These are phyloP conservation scores for Tiaroga cobitis DNA, from an alignment of 2,797 vertebrate genomes.

Conservation along the genomic window DNA sequence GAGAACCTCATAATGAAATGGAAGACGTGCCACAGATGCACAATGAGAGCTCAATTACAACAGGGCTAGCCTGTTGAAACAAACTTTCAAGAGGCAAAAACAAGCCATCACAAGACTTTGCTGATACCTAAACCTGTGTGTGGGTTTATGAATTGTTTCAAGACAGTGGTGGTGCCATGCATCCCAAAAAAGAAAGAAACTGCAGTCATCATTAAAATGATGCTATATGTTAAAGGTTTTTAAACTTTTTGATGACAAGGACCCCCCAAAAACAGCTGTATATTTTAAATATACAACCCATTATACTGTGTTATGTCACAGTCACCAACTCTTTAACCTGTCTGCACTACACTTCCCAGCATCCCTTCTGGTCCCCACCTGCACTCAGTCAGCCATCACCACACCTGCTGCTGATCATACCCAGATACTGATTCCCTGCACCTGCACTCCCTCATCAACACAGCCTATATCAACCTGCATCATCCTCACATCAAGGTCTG, in stretches of 20 bases:
- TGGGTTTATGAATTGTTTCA: background rate
- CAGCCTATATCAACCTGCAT: no score
- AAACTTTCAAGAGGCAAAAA: conserved; percentile 13
- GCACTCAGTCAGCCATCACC: no score
- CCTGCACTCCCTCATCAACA: no score
- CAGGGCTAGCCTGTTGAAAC: background rate
- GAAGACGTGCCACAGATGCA: conserved; percentile 29
- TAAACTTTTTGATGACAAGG: background rate
- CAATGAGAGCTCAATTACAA: conserved; percentile 34
- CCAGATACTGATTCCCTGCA: no score
- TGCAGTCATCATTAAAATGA: background rate
- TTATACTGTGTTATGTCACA: background rate
- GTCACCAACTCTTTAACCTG: no score
- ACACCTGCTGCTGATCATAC: no score
- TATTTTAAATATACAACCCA: background rate
- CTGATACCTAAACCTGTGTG: conserved; percentile 25
- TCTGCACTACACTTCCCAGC: no score
- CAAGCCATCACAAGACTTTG: conserved; percentile 34
- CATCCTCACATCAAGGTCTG: no score
- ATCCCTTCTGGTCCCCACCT: no score
- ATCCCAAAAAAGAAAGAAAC: background rate
- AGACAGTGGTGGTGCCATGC: background rate
- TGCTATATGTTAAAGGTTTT: background rate
- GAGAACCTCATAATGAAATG: conserved; percentile 24
- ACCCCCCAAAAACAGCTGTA: background rate